Evolutionary conservation across 1,140 invertebrate genomes (phyloP), one percentile per base, ranked within the genome.

Genomic region (Sinella curviseta): DNA sequence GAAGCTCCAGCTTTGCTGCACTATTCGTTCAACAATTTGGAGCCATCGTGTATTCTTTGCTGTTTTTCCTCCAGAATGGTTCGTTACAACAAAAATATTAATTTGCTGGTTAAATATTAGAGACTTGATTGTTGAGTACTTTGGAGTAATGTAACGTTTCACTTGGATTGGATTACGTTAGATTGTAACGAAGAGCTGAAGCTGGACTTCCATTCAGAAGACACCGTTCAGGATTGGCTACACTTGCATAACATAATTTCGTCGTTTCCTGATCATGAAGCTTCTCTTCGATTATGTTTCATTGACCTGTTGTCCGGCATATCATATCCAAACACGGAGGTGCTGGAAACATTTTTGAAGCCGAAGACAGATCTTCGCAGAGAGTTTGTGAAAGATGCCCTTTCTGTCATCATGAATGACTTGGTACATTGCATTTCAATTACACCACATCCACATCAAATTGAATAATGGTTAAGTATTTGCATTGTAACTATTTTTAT

Each of bases 341-440:
- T 70, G 12, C n/a, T 70, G 2, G 65, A 33, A 4, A 8, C 2
- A 33, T 70, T 31, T 33, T 33, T 70, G 31, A 1, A 30, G 1
- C 3, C 14, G 24, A 70, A 33, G 1, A 24, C 28, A 30, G 31
- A 36, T 24, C 36, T 1, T 36, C 1, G n/a, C n/a, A 14, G 8
- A 24, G 73, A 77, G n/a, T 67, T 67, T 35, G 17, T 67, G n/a
- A 35, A 24, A 1, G 28, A 55, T 34, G 76, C 54, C 35, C 8
- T 77, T 24, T 2, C 33, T 3, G 3, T 3, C 24, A 39, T 78
- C 31, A 79, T 74, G 34, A 79, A 39, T 31, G 67, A 48, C 55
- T 36, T 81, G 80, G 80, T 81, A 65, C 20, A 48, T 26, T 60
- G 24, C 14, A n/a, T n/a, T n/a, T n/a, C n/a, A n/a, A n/a, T n/a